Evolutionary conservation across 2,888 invertebrate species (phyloP), one percentile per base, ranked within the genome.

Genomic region (Priocnemis perturbator): DNA sequence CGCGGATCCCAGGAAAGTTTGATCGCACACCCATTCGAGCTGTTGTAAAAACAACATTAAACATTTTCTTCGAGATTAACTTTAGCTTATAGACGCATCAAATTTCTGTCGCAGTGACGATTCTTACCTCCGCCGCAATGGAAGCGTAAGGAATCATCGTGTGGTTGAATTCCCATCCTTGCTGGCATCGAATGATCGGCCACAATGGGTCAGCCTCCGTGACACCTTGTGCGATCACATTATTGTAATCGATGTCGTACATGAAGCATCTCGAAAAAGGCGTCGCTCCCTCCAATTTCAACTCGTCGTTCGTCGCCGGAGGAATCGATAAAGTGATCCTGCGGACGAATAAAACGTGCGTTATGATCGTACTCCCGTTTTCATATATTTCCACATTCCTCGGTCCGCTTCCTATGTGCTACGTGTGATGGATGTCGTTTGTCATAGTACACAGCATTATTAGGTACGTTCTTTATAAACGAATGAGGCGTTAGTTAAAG

Each of bases 11-110:
- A 95, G 90, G 71, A 94, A 94, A 67, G 94, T 93, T 69, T 95
- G 92, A 11, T 96, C 95, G 85, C 97, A 97, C 59, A 97, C 97
- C 97, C 97, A 97, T 85, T 95, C 93, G 87, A 95, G 90, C 95
- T 95, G 89, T 26, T 9, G 37, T 73, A 64, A 73, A 11, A 37
- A n/a, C n/a, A n/a, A n/a, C n/a, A n/a, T n/a, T n/a, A n/a, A n/a
- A n/a, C n/a, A n/a, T n/a, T n/a, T n/a, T n/a, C n/a, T n/a, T n/a
- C n/a, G n/a, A n/a, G n/a, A n/a, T n/a, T n/a, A n/a, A n/a, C n/a
- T 11, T 37, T 37, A 3, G 14, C 14, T 3, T 11, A 3, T 11
- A 11, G 1, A 37, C 1, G 2, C 7, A 37, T 37, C 7, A 11
- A 3, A 37, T 2, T 37, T 11, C 3, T 26, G n/a, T 44, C 19